Evolutionary conservation across 2,797 vertebrate species (phyloP).

Genomic region (Muscicapa comitata): DNA sequence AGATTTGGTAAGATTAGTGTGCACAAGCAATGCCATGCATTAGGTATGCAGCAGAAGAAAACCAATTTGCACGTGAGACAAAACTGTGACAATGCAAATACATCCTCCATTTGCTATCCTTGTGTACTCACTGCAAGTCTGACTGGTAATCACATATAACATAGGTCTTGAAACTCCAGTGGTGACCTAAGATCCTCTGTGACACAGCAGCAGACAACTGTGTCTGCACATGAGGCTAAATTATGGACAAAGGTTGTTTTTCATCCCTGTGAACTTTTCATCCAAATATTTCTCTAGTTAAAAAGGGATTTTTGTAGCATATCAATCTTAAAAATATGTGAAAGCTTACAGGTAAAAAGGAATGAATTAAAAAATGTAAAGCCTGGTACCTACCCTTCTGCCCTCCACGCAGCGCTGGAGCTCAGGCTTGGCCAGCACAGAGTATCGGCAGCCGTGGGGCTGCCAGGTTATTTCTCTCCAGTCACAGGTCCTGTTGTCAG

Average conservation of each 20-base stretch:
- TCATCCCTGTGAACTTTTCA: not conserved
- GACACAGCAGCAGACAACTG: not conserved
- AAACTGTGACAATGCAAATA: not conserved
- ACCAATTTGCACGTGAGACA: constrained; percentile 23
- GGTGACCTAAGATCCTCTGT: not conserved
- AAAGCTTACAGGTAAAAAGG: not conserved
- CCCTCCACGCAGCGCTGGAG: constrained; percentile 85
- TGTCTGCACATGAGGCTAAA: not conserved
- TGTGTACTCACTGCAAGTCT: not conserved
- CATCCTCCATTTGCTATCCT: not conserved
- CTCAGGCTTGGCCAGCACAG: constrained; percentile 72
- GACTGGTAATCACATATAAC: not conserved
- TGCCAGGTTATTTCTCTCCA: constrained; percentile 93
- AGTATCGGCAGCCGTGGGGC: constrained; percentile 84
- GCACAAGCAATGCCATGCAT: constrained; percentile 65
- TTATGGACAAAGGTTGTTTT: not conserved
- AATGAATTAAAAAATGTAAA: not conserved
- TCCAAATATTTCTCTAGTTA: not conserved
- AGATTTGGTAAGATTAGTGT: constrained; percentile 71
- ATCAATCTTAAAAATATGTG: not conserved
- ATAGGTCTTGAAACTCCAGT: not conserved
- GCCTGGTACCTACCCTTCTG: constrained; percentile 81
- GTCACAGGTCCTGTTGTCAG: constrained; percentile 95
- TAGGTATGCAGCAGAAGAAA: constrained; percentile 50
- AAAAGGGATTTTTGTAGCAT: not conserved